A percentile compares a stretch with the other conserved stretches of the same genome.
phyloP scores from a whole-genome alignment of 2,113 vertebrate genomes.

The Phalacrocorax aristotelis region DNA sequence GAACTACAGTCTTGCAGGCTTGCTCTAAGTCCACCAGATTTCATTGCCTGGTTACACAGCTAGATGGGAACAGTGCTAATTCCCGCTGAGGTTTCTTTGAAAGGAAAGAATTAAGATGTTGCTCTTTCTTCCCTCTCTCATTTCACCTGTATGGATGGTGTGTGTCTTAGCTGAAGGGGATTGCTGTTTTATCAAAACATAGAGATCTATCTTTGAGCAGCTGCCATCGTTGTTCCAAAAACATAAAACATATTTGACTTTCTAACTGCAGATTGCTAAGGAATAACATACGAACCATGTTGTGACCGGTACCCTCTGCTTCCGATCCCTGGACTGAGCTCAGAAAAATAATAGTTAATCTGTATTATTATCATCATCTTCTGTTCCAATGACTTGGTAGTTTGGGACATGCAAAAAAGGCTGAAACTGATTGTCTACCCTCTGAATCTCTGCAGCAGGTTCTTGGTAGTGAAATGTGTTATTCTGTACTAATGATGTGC shows the following conservation, averaged over 20 bases:
- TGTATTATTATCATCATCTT: neutral
- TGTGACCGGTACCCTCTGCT: neutral
- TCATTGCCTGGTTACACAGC: neutral
- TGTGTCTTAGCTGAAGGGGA: neutral
- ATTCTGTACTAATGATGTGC: neutral
- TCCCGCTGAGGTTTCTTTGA: neutral
- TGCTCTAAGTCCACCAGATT: neutral
- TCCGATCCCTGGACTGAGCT: neutral
- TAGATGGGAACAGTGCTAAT: neutral
- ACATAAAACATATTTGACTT: neutral
- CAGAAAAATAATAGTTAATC: neutral
- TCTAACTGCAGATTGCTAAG: neutral
- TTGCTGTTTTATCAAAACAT: neutral
- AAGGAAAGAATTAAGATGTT: neutral
- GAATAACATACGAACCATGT: neutral
- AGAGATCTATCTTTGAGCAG: neutral
- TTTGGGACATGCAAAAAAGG: neutral
- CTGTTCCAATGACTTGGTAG: neutral
- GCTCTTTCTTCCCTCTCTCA: neutral
- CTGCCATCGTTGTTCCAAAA: neutral
- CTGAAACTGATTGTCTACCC: neutral
- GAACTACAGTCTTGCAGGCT: neutral
- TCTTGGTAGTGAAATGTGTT: neutral
- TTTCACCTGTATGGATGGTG: neutral
- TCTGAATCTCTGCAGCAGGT: neutral